Evolutionary conservation across 2,797 vertebrate genomes (phyloP).

Genomic region (Manis crassicaudata): DNA sequence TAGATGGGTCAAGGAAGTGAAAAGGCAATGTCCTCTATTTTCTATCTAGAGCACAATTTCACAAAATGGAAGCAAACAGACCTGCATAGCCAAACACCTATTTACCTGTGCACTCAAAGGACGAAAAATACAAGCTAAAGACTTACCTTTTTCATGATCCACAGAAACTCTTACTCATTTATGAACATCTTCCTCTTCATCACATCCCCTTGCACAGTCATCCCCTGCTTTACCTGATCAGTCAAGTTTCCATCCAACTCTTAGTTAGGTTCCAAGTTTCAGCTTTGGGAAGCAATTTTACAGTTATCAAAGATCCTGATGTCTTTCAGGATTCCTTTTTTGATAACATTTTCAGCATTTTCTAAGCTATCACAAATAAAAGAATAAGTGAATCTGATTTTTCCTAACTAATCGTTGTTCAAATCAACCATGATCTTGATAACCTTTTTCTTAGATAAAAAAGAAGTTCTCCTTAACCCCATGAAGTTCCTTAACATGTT

Average conservation of each 20-base stretch:
- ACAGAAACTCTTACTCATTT: background rate
- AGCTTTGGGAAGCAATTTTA: conserved; percentile 33
- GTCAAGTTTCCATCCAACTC: background rate
- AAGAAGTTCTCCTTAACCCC: background rate
- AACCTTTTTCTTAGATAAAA: background rate
- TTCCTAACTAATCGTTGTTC: background rate
- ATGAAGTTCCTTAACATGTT: background rate
- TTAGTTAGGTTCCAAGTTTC: conserved; percentile 3
- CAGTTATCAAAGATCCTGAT: background rate
- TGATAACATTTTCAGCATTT: background rate
- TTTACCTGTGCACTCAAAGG: background rate
- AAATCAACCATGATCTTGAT: background rate
- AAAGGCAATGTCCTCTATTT: background rate
- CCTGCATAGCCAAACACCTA: background rate
- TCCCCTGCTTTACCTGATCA: background rate
- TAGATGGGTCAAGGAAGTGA: background rate
- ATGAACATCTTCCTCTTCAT: background rate
- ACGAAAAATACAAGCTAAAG: background rate
- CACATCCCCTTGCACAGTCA: conserved; percentile 2
- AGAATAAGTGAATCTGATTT: background rate
- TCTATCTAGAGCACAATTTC: background rate
- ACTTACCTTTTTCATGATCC: background rate
- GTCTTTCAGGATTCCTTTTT: conserved; percentile 11
- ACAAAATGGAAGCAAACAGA: conserved; percentile 11
- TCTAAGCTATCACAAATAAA: background rate